Evolutionary conservation across 2,797 vertebrate species (phyloP).

Genomic region (Xiphophorus birchmanni): DNA sequence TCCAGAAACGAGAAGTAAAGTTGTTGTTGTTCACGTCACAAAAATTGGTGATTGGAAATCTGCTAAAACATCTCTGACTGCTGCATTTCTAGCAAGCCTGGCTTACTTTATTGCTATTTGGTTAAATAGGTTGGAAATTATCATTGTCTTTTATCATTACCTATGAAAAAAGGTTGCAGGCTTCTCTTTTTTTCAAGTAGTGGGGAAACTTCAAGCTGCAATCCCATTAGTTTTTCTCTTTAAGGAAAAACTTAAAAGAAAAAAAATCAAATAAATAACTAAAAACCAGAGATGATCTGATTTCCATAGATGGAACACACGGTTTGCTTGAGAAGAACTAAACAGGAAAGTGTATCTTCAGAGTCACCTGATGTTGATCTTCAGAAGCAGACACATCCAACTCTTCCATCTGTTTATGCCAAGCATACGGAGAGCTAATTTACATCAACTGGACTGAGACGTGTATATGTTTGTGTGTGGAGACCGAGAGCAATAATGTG

Average conservation of each 20-base stretch:
- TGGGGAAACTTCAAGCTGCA: neutral
- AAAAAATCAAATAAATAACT: neutral
- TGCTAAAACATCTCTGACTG: neutral
- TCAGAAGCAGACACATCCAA: conserved; percentile 2
- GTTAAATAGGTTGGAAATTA: neutral
- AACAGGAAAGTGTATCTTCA: neutral
- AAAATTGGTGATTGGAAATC: neutral
- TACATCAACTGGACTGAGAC: conserved; percentile 15
- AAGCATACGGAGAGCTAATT: conserved; percentile 30
- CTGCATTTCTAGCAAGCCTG: neutral
- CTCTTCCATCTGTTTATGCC: conserved; percentile 9
- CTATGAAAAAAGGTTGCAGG: neutral
- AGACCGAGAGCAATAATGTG: conserved; percentile 25
- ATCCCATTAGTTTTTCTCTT: neutral
- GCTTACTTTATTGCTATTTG: neutral
- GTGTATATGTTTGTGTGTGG: conserved; percentile 1
- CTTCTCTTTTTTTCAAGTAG: neutral
- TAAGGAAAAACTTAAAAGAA: neutral
- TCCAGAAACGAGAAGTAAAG: neutral
- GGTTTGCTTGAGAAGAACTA: neutral
- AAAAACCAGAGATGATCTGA: neutral
- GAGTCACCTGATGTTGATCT: conserved; percentile 23
- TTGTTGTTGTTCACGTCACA: neutral
- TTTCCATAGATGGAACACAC: conserved; percentile 6
- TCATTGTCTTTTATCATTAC: neutral